Conservation (phyloP, 2,797 vertebrate genomes). For the Cheirogaleus major region DNA sequence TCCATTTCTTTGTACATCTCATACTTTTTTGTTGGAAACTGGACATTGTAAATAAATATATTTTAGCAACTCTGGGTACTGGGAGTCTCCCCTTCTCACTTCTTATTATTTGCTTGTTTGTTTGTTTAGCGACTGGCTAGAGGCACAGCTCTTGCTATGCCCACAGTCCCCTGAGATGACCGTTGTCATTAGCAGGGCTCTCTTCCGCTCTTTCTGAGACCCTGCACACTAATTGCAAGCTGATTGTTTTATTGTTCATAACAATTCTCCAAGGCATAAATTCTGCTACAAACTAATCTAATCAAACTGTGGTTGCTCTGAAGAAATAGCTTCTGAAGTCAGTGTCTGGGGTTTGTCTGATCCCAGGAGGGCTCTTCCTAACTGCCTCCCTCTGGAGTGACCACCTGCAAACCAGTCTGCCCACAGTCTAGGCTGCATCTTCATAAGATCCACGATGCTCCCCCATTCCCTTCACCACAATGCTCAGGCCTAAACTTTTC, state of each 20-base stretch:
- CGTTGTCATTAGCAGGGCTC: neutral
- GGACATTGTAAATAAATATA: neutral
- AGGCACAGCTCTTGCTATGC: neutral
- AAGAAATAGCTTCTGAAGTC: neutral
- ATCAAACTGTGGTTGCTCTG: neutral
- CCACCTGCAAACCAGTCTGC: neutral
- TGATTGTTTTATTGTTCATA: slow-evolving; percentile 12
- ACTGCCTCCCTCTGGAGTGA: neutral
- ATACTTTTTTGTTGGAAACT: neutral
- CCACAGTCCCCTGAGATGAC: neutral
- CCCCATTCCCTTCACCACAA: neutral
- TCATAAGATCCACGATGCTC: neutral
- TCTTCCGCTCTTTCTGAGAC: neutral
- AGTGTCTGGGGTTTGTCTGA: neutral
- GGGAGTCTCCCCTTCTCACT: neutral
- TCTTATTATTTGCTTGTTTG: neutral
- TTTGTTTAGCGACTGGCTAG: neutral
- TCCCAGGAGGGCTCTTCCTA: neutral
- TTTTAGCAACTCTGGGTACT: neutral
- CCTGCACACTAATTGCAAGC: neutral
- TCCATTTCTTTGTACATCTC: neutral
- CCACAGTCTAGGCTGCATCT: neutral
- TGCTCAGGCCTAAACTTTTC: neutral
- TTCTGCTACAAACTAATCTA: neutral
- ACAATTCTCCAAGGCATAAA: neutral